Conservation (phyloP, 2,888 invertebrate genomes). For the Aleiodes testaceus region DNA sequence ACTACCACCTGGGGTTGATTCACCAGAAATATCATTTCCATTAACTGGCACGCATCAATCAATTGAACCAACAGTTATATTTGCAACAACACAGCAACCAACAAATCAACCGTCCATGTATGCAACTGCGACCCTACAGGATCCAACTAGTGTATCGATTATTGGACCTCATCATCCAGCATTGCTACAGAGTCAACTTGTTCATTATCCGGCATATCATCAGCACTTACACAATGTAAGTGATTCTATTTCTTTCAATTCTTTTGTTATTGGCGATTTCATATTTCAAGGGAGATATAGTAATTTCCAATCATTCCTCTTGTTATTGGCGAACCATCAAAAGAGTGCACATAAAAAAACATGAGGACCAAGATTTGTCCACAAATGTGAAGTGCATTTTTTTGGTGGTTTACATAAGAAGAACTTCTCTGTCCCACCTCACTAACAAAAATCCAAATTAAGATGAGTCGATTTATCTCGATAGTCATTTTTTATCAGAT, state of each 20-base stretch:
- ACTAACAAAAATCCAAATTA: no score
- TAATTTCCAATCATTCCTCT: no score
- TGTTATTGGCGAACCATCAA: no score
- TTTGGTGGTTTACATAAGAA: no score
- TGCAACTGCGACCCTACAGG: constrained; percentile 62
- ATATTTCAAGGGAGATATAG: not conserved
- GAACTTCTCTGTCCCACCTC: no score
- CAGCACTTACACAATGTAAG: constrained; percentile 67
- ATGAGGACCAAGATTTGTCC: no score
- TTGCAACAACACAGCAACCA: constrained; percentile 61
- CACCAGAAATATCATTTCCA: constrained; percentile 70
- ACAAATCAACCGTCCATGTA: constrained; percentile 61
- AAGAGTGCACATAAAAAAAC: no score
- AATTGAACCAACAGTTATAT: constrained; percentile 63
- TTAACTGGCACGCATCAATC: constrained; percentile 51
- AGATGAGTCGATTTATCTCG: no score
- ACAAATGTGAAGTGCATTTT: no score
- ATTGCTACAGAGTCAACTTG: constrained; percentile 66
- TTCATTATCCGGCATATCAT: constrained; percentile 69
- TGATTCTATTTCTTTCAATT: not conserved
- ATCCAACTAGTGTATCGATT: constrained; percentile 62
- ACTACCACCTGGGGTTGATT: constrained; percentile 76
- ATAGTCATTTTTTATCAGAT: no score
- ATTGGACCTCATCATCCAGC: constrained; percentile 57
- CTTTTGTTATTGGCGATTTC: not conserved